A percentile compares a stretch with the other conserved stretches of the same genome.
Evolutionary conservation across 2,888 invertebrate genomes (phyloP).

Genomic region (Parthenolecanium corni): DNA sequence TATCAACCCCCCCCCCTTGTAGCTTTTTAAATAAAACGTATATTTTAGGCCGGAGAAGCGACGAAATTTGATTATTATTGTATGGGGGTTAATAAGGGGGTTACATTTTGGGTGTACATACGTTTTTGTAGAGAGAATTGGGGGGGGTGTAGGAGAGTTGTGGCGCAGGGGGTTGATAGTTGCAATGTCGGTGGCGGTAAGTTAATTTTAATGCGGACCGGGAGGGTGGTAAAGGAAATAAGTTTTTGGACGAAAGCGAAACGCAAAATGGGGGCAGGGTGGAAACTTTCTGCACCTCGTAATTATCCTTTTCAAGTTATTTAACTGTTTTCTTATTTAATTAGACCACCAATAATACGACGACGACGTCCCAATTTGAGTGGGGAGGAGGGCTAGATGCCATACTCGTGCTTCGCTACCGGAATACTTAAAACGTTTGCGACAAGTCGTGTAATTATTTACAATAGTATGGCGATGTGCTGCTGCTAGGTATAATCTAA

Average conservation of each 20-base stretch:
- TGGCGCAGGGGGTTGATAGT: slow-evolving; percentile 8
- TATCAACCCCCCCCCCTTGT: neutral
- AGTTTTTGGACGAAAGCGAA: slow-evolving; percentile 9
- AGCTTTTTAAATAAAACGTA: slow-evolving; percentile 19
- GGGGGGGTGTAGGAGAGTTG: too few relatives aligned
- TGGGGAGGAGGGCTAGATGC: slow-evolving; percentile 17
- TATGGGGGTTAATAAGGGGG: slow-evolving; percentile 21
- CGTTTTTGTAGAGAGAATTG: neutral
- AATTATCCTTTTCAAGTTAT: slow-evolving; percentile 27
- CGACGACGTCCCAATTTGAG: slow-evolving; percentile 23
- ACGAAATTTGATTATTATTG: slow-evolving; percentile 22
- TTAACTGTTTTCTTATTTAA: slow-evolving; percentile 28
- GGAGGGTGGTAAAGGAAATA: neutral
- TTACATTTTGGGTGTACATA: slow-evolving; percentile 19
- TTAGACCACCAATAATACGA: slow-evolving; percentile 26
- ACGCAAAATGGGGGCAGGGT: neutral
- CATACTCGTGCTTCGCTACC: slow-evolving; percentile 8
- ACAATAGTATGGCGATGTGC: neutral
- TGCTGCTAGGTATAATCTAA: too few relatives aligned
- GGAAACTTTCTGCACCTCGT: slow-evolving; percentile 25
- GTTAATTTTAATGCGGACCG: neutral
- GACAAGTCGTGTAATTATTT: slow-evolving; percentile 20
- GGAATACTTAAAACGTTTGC: slow-evolving; percentile 21
- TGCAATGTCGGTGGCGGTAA: slow-evolving; percentile 15
- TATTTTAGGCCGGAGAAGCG: slow-evolving; percentile 13